phyloP scores from a whole-genome alignment of 2,797 vertebrate genomes.

The Chlorospingus flavigularis region DNA sequence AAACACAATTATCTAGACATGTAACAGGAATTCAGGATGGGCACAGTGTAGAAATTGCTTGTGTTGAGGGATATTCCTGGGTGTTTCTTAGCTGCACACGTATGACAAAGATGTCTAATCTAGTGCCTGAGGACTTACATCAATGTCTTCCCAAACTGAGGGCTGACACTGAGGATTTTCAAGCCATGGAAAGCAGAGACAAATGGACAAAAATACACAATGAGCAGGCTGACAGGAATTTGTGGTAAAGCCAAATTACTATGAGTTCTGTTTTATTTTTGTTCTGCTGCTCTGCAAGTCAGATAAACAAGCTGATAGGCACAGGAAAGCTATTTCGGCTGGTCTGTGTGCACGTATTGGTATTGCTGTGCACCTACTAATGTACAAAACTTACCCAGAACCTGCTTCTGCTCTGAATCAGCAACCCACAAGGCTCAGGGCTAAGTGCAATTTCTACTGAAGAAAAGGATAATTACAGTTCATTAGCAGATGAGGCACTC shows the following conservation, averaged over 20 bases:
- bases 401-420: neutral
- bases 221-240: neutral
- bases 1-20: neutral
- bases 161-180: neutral
- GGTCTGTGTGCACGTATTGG: neutral
- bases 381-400: neutral
- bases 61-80: neutral
- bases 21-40: neutral
- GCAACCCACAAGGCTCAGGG: neutral
- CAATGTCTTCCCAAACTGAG: neutral
- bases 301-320: neutral
- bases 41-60: neutral
- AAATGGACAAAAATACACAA: neutral
- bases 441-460: neutral
- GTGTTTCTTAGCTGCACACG: neutral
- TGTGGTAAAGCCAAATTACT: neutral
- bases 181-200: neutral
- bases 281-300: neutral
- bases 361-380: neutral
- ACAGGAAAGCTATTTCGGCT: neutral
- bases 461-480: slow-evolving; percentile 16
- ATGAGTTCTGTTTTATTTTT: neutral
- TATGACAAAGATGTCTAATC: neutral
- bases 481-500: neutral
- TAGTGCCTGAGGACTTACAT: neutral